These are phyloP conservation scores for Psococerastis gibbosa DNA, from an alignment of 2,888 invertebrate genomes.

Conservation along the genomic window DNA sequence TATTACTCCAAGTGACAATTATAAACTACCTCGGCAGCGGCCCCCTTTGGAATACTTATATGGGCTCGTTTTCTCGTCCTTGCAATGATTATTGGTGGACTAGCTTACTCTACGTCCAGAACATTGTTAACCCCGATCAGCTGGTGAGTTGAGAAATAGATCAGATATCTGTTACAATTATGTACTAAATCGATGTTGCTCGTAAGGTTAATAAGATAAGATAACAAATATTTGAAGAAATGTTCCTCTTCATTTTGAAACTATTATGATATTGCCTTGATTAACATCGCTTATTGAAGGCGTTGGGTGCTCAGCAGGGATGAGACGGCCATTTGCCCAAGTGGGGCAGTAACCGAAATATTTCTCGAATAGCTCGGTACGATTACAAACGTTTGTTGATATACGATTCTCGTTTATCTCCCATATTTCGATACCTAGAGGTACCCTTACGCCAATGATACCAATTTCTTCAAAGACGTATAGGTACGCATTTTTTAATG, in stretches of 20 bases:
- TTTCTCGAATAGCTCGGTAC: too few relatives aligned
- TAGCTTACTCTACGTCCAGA: not conserved
- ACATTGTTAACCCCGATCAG: not conserved
- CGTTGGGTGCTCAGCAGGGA: not conserved
- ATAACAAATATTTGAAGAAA: too few relatives aligned
- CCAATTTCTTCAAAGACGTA: too few relatives aligned
- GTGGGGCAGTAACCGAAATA: slow-evolving; percentile 36
- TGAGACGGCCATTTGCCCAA: slow-evolving; percentile 37
- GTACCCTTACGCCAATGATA: too few relatives aligned
- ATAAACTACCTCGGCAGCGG: not conserved
- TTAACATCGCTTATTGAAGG: too few relatives aligned
- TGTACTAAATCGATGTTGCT: slow-evolving; percentile 52
- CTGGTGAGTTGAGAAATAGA: not conserved
- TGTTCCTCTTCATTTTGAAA: too few relatives aligned
- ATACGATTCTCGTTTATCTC: too few relatives aligned
- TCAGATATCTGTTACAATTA: slow-evolving; percentile 35
- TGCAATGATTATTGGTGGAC: not conserved
- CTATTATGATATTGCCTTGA: too few relatives aligned
- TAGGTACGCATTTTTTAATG: too few relatives aligned
- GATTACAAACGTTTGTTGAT: too few relatives aligned
- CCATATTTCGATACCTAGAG: too few relatives aligned
- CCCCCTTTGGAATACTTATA: not conserved
- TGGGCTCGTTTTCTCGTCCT: not conserved
- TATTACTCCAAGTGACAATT: not conserved
- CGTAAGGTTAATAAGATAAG: too few relatives aligned